phyloP scores from a whole-genome alignment of 2,888 invertebrate species.

The Deilephila elpenor region DNA sequence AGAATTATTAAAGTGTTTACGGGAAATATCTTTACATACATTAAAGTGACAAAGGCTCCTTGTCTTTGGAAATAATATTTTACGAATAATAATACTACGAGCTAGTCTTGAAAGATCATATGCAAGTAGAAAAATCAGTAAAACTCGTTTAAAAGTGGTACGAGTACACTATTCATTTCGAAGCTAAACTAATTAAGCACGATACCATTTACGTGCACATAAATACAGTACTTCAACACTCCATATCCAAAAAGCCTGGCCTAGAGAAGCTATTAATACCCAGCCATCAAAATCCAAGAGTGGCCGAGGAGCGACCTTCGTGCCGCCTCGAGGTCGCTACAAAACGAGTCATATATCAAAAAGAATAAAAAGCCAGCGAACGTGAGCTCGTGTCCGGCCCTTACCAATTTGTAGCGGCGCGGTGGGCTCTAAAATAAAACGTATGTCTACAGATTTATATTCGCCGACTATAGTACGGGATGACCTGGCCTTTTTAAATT shows the following conservation, averaged over 20 bases:
- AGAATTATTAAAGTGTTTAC: too few species aligned
- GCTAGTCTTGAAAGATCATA: too few species aligned
- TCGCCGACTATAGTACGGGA: slow-evolving; percentile 35
- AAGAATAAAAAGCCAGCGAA: slow-evolving; percentile 54
- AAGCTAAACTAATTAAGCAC: too few species aligned
- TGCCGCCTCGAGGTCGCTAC: slow-evolving; percentile 57
- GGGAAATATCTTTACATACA: too few species aligned
- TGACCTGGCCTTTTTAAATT: slow-evolving; percentile 28
- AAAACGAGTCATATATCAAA: slow-evolving; percentile 60
- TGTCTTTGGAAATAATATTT: too few species aligned
- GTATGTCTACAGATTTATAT: slow-evolving; percentile 33
- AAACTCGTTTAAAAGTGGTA: too few species aligned
- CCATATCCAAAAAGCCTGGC: not conserved
- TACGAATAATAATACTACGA: too few species aligned
- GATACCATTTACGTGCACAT: too few species aligned
- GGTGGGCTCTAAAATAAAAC: slow-evolving; percentile 59
- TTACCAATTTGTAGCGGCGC: slow-evolving; percentile 70
- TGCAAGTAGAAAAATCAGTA: too few species aligned
- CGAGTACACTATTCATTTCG: too few species aligned
- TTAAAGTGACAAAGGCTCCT: too few species aligned
- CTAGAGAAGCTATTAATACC: slow-evolving; percentile 31
- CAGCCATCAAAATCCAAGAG: slow-evolving; percentile 29
- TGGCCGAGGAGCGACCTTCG: slow-evolving; percentile 50
- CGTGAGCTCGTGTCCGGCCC: slow-evolving; percentile 58
- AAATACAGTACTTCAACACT: too few species aligned